Conservation (phyloP, 2,113 vertebrate species). For the Capreolus pygargus region DNA sequence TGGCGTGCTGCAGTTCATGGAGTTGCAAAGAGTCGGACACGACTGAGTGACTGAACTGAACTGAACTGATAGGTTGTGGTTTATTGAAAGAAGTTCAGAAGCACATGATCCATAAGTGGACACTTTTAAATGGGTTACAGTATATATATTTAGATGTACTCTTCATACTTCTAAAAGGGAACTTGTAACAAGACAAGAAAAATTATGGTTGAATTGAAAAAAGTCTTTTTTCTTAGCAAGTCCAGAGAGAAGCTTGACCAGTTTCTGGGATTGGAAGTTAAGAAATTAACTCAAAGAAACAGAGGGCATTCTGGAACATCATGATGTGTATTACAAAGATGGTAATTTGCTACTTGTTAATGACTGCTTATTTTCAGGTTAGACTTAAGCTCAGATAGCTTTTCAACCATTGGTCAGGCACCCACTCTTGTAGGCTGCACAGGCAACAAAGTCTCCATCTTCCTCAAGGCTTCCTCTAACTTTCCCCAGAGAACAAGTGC, state of each 20-base stretch:
- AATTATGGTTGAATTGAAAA: neutral
- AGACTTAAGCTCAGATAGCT: neutral
- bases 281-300: neutral
- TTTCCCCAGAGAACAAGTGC: neutral
- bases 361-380: neutral
- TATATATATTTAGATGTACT: neutral
- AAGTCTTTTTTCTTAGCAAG: neutral
- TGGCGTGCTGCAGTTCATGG: too few species aligned
- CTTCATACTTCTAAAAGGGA: neutral
- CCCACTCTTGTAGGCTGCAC: neutral
- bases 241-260: neutral
- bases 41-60: too few species aligned
- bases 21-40: too few species aligned
- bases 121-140: neutral
- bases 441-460: neutral
- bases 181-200: neutral
- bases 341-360: neutral
- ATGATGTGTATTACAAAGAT: neutral
- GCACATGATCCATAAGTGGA: neutral
- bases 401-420: neutral
- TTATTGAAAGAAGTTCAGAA: neutral
- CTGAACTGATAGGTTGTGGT: neutral
- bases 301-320: neutral
- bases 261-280: neutral
- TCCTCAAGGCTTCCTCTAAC: neutral